A percentile compares a stretch with the other conserved stretches of the same genome.
Conservation (phyloP, 2,888 invertebrate species). For the Parnassius orleans region DNA sequence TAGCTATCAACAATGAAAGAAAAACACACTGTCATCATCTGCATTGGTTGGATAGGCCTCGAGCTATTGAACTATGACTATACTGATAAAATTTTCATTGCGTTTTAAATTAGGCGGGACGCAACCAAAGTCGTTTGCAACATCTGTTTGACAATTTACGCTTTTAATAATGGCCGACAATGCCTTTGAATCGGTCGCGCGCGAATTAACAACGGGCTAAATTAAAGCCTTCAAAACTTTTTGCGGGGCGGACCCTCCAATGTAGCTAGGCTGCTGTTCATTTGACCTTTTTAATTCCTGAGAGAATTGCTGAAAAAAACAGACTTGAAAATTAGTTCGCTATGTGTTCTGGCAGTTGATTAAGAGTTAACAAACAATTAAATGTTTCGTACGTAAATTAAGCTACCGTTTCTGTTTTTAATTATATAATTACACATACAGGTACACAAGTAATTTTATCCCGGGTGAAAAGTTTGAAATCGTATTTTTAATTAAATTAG, state of each 20-base stretch:
- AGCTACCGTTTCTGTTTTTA: background rate
- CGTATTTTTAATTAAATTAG: no score
- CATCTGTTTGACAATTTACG: slow-evolving; percentile 80
- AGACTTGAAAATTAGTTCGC: slow-evolving; percentile 44
- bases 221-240: slow-evolving; percentile 76
- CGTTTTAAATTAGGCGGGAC: slow-evolving; percentile 63
- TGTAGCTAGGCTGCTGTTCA: slow-evolving; percentile 43
- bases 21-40: no score
- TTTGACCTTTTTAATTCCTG: slow-evolving; percentile 47
- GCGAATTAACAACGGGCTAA: slow-evolving; percentile 73
- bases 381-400: slow-evolving; percentile 18
- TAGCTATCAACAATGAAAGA: no score
- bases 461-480: no score
- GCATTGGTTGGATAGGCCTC: slow-evolving; percentile 6
- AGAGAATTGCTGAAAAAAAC: slow-evolving; percentile 51
- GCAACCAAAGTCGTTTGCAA: slow-evolving; percentile 65
- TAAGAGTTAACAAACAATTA: slow-evolving; percentile 22
- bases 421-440: no score
- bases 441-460: no score
- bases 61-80: slow-evolving; percentile 24
- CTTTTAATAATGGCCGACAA: slow-evolving; percentile 75
- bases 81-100: slow-evolving; percentile 54
- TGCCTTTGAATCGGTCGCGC: slow-evolving; percentile 75
- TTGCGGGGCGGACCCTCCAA: slow-evolving; percentile 55
- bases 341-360: slow-evolving; percentile 23